Evolutionary conservation across 2,113 vertebrate species (phyloP), one percentile per base, ranked within the genome.

Genomic region (Heloderma charlesbogerti): DNA sequence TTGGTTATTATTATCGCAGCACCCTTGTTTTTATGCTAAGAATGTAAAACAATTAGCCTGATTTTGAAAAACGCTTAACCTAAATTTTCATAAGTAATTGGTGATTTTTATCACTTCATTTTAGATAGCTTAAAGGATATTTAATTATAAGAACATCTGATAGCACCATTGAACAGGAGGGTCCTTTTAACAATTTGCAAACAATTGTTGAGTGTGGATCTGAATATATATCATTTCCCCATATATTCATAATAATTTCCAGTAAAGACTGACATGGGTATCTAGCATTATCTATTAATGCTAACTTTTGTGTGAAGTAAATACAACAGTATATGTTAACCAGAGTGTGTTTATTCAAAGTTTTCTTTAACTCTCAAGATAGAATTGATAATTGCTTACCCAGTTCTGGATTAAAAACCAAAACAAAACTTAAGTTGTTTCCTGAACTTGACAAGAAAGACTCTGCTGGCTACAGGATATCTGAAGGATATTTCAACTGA

Each of bases 1-100:
- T 13, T 8, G 22, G 83, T 69, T 86, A 90, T 80, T 85, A 86
- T 90, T 80, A 80, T 85, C 72, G 31, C 22, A 48, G 72, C 22
- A 63, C 22, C 31, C 81, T 6, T 51, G 22, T 63, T 77, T 16
- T 84, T 84, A 57, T 34, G 27, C 40, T 84, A 54, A 66, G 34
- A 69, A 48, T 27, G 45, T 57, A 57, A 66, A 37, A 51, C 90
- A 90, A 84, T 15, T 91, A 69, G 3, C 86, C 66, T 87, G 37
- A 51, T 54, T 81, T 91, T 75, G 43, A 79, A 80, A 86, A 37
- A 4, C 0, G 51, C 7, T 7, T 82, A 94, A n/a, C 92, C 54
- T 88, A 79, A 40, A 77, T 57, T 51, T 9, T 20, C 0, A 13
- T 71, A 4, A 78, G 13, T 3, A 37, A 48, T 31, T 10, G 77